These are phyloP conservation scores for Mormyrus proboscirostris DNA, from an alignment of 2,797 vertebrate species.

Conservation along the genomic window DNA sequence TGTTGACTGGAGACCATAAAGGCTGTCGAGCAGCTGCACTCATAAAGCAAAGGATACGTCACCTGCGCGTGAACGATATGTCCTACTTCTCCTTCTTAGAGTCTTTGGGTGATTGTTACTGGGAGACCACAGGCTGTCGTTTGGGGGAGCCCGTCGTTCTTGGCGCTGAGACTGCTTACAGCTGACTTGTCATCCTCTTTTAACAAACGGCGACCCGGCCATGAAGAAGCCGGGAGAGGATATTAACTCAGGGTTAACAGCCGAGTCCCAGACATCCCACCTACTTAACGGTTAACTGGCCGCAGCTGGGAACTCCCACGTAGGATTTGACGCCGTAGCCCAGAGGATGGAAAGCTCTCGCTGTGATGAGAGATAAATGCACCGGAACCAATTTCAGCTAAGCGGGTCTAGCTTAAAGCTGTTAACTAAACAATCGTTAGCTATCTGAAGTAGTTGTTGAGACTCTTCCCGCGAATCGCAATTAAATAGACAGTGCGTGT, in stretches of 20 bases:
- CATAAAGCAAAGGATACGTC: not conserved
- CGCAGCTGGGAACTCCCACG: not conserved
- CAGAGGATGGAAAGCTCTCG: not conserved
- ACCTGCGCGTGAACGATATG: not conserved
- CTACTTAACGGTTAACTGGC: not conserved
- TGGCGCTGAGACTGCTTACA: not conserved
- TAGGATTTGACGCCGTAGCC: not conserved
- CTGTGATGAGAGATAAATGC: not conserved
- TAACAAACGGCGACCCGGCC: not conserved
- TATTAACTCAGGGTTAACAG: not conserved
- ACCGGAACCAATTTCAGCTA: not conserved
- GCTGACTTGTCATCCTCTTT: not conserved
- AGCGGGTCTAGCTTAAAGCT: not conserved
- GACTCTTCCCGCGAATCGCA: not conserved
- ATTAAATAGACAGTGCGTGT: not conserved
- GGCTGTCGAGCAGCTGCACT: not conserved
- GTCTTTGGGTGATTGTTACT: not conserved
- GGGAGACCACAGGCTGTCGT: not conserved
- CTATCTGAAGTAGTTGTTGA: not conserved
- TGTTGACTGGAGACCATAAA: not conserved
- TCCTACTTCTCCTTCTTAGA: not conserved
- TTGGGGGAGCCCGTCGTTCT: not conserved
- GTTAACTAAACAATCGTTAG: slow-evolving; percentile 1
- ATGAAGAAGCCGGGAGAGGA: not conserved
- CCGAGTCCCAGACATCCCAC: not conserved